A percentile compares a stretch with the other conserved stretches of the same genome.
phyloP scores from a whole-genome alignment of 2,113 vertebrate genomes.

The Dipodomys spectabilis region DNA sequence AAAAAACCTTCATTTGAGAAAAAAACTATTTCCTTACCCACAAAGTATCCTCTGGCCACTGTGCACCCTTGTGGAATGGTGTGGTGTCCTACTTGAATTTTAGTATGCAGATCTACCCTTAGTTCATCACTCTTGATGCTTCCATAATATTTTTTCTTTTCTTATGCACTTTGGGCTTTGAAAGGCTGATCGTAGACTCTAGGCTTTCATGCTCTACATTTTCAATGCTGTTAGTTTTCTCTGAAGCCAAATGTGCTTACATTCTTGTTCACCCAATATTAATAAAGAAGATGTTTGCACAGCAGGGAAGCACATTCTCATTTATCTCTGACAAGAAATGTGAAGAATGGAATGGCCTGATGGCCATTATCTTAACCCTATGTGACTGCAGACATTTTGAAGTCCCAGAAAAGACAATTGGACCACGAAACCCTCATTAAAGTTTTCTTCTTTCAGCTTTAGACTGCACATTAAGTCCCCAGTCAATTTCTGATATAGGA shows the following conservation, averaged over 20 bases:
- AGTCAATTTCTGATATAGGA: slow-evolving; percentile 31
- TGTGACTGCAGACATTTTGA: slow-evolving; percentile 64
- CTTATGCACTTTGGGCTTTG: slow-evolving; percentile 29
- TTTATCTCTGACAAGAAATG: slow-evolving; percentile 70
- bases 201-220: slow-evolving; percentile 55
- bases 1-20: background rate
- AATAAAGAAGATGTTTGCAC: slow-evolving; percentile 76
- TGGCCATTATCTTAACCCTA: slow-evolving; percentile 75
- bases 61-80: background rate
- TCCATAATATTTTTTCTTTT: slow-evolving; percentile 40
- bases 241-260: slow-evolving; percentile 63
- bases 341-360: slow-evolving; percentile 66
- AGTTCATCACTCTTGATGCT: background rate
- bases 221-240: slow-evolving; percentile 75
- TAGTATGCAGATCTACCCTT: background rate
- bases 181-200: slow-evolving; percentile 46
- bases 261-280: slow-evolving; percentile 70
- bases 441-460: slow-evolving; percentile 48
- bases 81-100: background rate
- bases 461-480: slow-evolving; percentile 35
- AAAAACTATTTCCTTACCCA: background rate
- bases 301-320: slow-evolving; percentile 66
- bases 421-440: slow-evolving; percentile 46
- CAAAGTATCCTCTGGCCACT: background rate
- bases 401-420: slow-evolving; percentile 49